Conservation (phyloP, 2,113 vertebrate genomes). For the Amia ocellicauda region DNA sequence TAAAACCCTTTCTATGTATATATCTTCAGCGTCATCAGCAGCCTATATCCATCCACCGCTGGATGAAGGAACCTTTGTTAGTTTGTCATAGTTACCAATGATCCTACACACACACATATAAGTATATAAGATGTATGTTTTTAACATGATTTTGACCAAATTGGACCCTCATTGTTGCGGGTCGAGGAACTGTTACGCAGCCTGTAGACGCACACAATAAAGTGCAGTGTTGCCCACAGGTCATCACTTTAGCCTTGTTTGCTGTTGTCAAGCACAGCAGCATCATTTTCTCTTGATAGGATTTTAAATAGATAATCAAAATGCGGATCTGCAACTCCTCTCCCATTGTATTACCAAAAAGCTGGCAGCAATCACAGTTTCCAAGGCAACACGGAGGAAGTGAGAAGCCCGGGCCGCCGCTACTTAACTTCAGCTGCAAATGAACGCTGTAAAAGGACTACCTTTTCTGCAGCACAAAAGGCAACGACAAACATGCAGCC, state of each 20-base stretch:
- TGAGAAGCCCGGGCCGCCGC: constrained; percentile 15
- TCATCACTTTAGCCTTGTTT: constrained; percentile 14
- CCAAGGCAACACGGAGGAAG: constrained; percentile 25
- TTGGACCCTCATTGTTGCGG: background rate
- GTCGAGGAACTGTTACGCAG: background rate
- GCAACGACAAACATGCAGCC: too few species aligned
- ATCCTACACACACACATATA: too few species aligned
- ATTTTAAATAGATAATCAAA: constrained; percentile 29
- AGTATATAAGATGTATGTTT: too few species aligned
- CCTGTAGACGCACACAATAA: background rate
- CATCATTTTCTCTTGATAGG: constrained; percentile 13
- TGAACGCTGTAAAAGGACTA: constrained; percentile 6
- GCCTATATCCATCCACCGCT: too few species aligned
- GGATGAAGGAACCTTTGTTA: too few species aligned
- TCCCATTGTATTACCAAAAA: constrained; percentile 23
- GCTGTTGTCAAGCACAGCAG: constrained; percentile 3
- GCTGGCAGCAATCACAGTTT: constrained; percentile 29
- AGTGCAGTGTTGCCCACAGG: background rate
- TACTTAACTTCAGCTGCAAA: constrained; percentile 10
- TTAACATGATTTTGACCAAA: background rate
- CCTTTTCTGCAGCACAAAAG: constrained; percentile 5
- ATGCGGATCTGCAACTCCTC: constrained; percentile 20
- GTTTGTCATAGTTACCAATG: background rate
- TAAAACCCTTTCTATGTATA: too few species aligned
- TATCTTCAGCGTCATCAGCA: too few species aligned